Evolutionary conservation across 2,797 vertebrate species (phyloP).

Genomic region (Hapalemur alaotrensis): DNA sequence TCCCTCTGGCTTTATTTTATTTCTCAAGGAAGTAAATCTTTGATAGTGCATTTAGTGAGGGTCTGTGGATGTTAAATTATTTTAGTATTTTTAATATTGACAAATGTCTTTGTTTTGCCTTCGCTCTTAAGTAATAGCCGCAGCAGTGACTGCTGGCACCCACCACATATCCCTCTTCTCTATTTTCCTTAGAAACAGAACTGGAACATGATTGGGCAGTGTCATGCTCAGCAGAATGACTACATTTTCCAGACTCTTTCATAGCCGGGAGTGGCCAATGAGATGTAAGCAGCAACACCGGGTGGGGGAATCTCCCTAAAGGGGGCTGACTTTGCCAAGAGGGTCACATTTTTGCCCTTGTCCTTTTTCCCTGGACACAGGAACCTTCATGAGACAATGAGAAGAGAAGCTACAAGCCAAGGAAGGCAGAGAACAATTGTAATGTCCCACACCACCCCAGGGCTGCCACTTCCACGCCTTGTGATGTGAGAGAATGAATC

Average conservation of each 20-base stretch:
- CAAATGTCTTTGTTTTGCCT: not conserved
- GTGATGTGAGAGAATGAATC: not conserved
- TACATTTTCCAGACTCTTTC: not conserved
- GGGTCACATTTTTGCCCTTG: not conserved
- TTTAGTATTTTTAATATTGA: not conserved
- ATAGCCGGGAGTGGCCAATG: not conserved
- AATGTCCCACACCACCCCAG: not conserved
- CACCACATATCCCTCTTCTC: not conserved
- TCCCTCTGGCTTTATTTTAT: slow-evolving; percentile 10
- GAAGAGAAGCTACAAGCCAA: not conserved
- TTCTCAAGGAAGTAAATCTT: slow-evolving; percentile 1
- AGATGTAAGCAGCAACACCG: not conserved
- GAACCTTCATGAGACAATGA: not conserved
- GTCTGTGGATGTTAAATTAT: not conserved
- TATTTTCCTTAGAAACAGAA: not conserved
- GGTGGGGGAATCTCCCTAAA: not conserved
- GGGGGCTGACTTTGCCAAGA: not conserved
- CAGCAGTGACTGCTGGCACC: not conserved
- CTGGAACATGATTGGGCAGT: not conserved
- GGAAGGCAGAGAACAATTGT: not conserved
- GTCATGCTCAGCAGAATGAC: not conserved
- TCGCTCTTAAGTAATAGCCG: not conserved
- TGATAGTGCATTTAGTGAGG: not conserved
- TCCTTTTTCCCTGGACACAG: not conserved
- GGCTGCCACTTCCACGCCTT: not conserved